phyloP scores from a whole-genome alignment of 2,888 invertebrate genomes.

The Pseudococcus longispinus region DNA sequence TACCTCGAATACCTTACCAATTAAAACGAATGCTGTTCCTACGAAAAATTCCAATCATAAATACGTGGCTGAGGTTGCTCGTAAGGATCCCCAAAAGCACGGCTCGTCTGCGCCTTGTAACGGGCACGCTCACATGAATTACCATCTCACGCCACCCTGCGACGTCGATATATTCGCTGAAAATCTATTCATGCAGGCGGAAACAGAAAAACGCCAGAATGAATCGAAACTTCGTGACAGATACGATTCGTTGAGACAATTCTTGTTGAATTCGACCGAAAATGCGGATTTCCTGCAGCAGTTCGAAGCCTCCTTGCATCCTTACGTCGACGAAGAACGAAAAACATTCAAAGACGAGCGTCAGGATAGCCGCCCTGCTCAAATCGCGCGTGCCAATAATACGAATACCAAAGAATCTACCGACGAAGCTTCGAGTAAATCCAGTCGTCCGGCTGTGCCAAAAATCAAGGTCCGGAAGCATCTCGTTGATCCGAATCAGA shows the following conservation, averaged over 20 bases:
- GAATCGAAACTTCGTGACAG: constrained; percentile 17
- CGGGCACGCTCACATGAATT: background rate
- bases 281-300: background rate
- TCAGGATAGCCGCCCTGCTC: background rate
- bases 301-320: background rate
- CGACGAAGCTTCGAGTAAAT: background rate
- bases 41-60: constrained; percentile 3
- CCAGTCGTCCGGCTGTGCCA: constrained; percentile 59
- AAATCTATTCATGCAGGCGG: background rate
- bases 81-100: background rate
- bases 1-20: background rate
- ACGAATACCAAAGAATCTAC: constrained; percentile 28
- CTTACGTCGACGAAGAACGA: background rate
- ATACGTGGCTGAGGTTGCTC: background rate
- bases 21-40: background rate
- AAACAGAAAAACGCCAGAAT: background rate
- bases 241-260: constrained; percentile 14
- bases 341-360: constrained; percentile 15
- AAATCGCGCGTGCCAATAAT: constrained; percentile 6
- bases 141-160: background rate
- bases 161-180: background rate
- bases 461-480: constrained; percentile 66
- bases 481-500: constrained; percentile 64
- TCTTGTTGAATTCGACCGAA: background rate
- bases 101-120: background rate